Base-by-base conservation (phyloP, 2,113 vertebrate species). In the Nettapus auritus region DNA sequence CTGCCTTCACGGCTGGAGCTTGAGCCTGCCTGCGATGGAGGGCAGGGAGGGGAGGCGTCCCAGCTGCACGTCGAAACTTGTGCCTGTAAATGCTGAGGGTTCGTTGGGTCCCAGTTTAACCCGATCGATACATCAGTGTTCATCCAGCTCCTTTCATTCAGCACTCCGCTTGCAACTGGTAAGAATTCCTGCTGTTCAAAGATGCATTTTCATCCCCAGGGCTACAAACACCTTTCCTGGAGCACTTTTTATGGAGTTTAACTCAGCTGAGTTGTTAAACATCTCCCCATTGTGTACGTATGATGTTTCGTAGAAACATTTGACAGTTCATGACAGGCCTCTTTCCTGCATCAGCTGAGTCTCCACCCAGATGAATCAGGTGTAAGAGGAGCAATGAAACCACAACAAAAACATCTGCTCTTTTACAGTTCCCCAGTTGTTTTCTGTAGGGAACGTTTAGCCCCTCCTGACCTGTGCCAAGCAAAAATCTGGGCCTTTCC, bases 151-250 rank as follows among this genome's bases (percentile, higher is more conserved):
- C 52, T 60, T 68, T 67, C 82, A 26, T 83, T 92, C 42, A 76
- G 8, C 28, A 20, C 29, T 36, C 36, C 8, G 77, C n/a, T 23
- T 90, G 16, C 34, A 76, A 29, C 34, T 60, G 11, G 3, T 36
- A 77, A 74, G 64, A 87, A 60, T 91, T 86, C 42, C 44, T 91
- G 23, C 38, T 91, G 53, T 23, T 86, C 73, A 89, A 70, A 55
- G 11, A 9, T 33, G 26, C 63, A 17, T 29, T 92, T 92, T 50
- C 42, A 23, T 75, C 79, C 26, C 34, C 56, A 82, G 14, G 85
- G 28, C 26, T 86, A 52, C 18, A 34, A 57, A 26, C 25, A 31
- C 40, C 62, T 79, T 81, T 94, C 59, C 42, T 62, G 25, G 82
- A 74, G 23, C 12, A 28, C 34, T 40, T 73, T 53, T 73, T 53